Evolutionary conservation across 2,888 invertebrate genomes (phyloP).

Genomic region (Luperina testacea): DNA sequence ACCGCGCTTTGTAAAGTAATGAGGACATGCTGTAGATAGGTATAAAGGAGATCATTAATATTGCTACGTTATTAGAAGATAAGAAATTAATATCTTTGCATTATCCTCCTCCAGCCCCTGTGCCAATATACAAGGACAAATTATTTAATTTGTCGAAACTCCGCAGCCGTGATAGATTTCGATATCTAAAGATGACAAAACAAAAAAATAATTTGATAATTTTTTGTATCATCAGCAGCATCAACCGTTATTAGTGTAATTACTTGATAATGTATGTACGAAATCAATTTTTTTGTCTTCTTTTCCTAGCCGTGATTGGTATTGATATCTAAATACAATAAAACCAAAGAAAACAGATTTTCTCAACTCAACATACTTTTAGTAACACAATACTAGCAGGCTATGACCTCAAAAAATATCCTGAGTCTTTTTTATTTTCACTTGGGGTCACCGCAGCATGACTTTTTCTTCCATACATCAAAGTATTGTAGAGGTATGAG

Average conservation of each 20-base stretch:
- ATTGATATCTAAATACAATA: neutral
- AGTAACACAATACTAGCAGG: neutral
- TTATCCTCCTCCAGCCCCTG: neutral
- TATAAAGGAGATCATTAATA: neutral
- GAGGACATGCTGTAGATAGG: neutral
- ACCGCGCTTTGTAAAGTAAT: neutral
- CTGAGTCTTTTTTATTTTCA: too few relatives aligned
- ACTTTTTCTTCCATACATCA: too few relatives aligned
- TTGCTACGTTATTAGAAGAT: neutral
- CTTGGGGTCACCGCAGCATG: neutral
- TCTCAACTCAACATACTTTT: neutral
- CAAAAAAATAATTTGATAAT: neutral
- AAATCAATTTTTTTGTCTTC: too few relatives aligned
- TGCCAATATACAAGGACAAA: neutral
- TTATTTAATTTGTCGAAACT: too few relatives aligned
- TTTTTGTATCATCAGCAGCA: too few relatives aligned
- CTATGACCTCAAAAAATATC: neutral
- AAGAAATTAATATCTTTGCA: neutral
- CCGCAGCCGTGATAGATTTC: too few relatives aligned
- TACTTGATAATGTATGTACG: too few relatives aligned
- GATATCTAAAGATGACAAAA: too few relatives aligned
- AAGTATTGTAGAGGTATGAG: neutral
- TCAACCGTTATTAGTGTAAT: too few relatives aligned
- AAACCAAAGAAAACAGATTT: neutral
- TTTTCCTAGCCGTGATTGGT: too few relatives aligned